Base-by-base conservation (phyloP, 2,113 vertebrate species). In the Cyprinus carpio region DNA sequence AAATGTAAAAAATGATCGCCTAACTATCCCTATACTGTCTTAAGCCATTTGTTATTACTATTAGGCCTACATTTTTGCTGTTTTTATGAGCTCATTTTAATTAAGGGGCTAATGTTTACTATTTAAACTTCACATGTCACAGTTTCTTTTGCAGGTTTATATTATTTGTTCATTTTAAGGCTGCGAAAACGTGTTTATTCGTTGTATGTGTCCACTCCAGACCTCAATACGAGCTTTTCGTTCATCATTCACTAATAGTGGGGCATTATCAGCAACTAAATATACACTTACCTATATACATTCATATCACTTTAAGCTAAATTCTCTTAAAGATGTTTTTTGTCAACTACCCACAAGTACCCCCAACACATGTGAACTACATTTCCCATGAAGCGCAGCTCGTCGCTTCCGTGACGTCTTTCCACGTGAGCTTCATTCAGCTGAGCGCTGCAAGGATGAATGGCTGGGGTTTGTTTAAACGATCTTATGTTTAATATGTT, bases 381-480 rank as follows among this genome's bases (percentile, higher is more conserved):
- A 90, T 88, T 89, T 89, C 84, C 88, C 91, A 87, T 75, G n/a
- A 84, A 25, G n/a, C 88, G 15, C 15, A 54, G 71, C 34, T 40
- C 60, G 88, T 89, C 89, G 88, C 89, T 71, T 71, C 56, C 31
- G 56, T 90, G 88, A 89, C 71, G 86, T 86, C 77, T 88, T 49
- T 31, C 85, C 87, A 89, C 91, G 89, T 91, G 90, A 91, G 89
- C 86, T 74, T 84, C 81, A 84, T 90, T 90, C 89, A 88, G 89
- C 88, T 88, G 89, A 83, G 86, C 71, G 87, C 89, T 87, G 89
- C 85, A 86, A 58, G 84, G 88, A 67, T 90, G 91, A 87, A 92
- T 89, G 89, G 89, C 88, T 80, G 62, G 83, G 89, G 85, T 89
- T 90, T 75, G 89, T 79, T 60, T 49, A 34, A 79, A 54, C 6